Conservation (phyloP, 2,888 invertebrate species). For the Leptinotarsa tumamoca region DNA sequence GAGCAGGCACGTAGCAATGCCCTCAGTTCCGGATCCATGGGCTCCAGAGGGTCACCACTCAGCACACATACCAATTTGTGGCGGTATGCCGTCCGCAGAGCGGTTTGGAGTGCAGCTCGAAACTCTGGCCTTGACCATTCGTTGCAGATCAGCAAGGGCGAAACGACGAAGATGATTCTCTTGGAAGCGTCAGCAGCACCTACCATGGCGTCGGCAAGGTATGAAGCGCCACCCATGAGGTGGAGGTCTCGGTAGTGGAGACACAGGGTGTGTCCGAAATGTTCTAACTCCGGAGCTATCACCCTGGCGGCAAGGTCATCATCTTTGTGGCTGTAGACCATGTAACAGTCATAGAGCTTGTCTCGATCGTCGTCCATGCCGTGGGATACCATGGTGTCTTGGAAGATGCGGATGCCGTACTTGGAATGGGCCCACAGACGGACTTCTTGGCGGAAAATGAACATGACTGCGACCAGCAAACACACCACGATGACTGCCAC, state of each 20-base stretch:
- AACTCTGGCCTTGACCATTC: slow-evolving; percentile 89
- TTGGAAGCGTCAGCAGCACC: slow-evolving; percentile 75
- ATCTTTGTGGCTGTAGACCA: slow-evolving; percentile 87
- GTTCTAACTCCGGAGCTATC: slow-evolving; percentile 81
- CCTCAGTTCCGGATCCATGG: slow-evolving; percentile 82
- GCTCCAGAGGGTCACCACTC: slow-evolving; percentile 78
- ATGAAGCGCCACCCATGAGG: slow-evolving; percentile 73
- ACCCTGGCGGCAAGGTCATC: slow-evolving; percentile 78
- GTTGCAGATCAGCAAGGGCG: slow-evolving; percentile 82
- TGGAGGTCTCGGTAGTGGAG: slow-evolving; percentile 76
- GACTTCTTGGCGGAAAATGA: slow-evolving; percentile 82
- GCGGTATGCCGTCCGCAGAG: slow-evolving; percentile 76
- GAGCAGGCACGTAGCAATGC: slow-evolving; percentile 78
- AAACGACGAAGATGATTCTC: slow-evolving; percentile 83
- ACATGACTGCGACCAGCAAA: slow-evolving; percentile 76
- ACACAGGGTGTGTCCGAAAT: slow-evolving; percentile 76
- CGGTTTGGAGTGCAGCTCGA: slow-evolving; percentile 82
- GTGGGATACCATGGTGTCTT: slow-evolving; percentile 71
- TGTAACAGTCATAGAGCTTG: slow-evolving; percentile 83
- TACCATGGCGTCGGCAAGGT: slow-evolving; percentile 73
- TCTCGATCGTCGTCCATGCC: slow-evolving; percentile 67
- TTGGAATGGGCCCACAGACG: slow-evolving; percentile 83
- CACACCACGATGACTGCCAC: slow-evolving; percentile 78
- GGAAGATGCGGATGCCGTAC: slow-evolving; percentile 82
- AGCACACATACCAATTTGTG: slow-evolving; percentile 73